Evolutionary conservation across 2,888 invertebrate genomes (phyloP), one percentile per base, ranked within the genome.

Genomic region (Charanyca ferruginea): DNA sequence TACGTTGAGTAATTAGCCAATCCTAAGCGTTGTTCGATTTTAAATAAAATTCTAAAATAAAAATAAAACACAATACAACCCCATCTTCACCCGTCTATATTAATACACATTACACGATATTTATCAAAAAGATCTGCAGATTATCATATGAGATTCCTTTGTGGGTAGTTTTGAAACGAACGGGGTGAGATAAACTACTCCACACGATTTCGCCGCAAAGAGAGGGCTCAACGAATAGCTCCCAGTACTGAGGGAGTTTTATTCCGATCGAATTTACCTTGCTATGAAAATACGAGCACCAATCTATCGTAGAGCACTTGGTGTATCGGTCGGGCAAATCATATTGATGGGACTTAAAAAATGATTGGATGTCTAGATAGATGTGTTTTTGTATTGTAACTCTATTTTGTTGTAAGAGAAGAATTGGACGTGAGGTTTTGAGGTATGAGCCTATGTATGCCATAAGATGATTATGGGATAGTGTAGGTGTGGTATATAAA

Each of bases 121-220:
- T 82, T 89, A 83, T 87, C 84, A 83, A 82, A 85, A 73, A 85
- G 85, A 89, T 91, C 89, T 86, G 80, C 83, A 91, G 92, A 93
- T 93, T 90, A 94, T 93, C 91, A 90, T 90, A 89, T 85, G 87
- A 89, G 91, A 90, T 90, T 89, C 89, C 85, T 93, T 92, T 92
- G 91, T 91, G 82, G 80, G 79, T 74, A 79, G 83, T 83, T 87
- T 85, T 89, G 87, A 87, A 88, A 81, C 81, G 83, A 86, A 87
- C 84, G 83, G 91, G 90, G 89, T 85, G 90, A 91, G 93, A 94
- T 94, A 94, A 93, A 93, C 92, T 93, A 90, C 90, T 91, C 89
- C 90, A 88, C 90, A 86, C 93, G 92, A 93, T 93, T 93, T 92
- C 89, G 87, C 89, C 80, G 89, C 91, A 95, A 94, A 94, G 94